These are phyloP conservation scores for Trichogramma dendrolimi DNA, from an alignment of 2,888 invertebrate species.

Conservation along the genomic window DNA sequence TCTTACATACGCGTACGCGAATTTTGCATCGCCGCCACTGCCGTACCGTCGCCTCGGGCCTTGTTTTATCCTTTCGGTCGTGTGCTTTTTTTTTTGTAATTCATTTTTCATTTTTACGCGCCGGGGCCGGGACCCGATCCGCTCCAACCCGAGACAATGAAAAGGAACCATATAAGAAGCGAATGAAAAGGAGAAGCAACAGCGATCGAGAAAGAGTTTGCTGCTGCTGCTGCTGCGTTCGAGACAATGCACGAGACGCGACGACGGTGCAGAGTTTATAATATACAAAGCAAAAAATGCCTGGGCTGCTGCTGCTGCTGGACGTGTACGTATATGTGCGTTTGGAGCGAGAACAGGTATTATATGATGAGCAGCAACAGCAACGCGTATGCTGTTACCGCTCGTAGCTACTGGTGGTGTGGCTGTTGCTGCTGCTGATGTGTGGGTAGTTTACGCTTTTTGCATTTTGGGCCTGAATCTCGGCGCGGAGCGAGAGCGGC, in stretches of 20 bases:
- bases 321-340: conserved; percentile 18
- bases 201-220: not conserved
- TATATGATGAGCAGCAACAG: conserved; percentile 11
- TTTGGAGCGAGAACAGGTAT: conserved; percentile 22
- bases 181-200: not conserved
- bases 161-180: conserved; percentile 27
- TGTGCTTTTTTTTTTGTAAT: not conserved
- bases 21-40: conserved; percentile 13
- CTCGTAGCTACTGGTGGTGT: not conserved
- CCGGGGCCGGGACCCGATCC: conserved; percentile 15
- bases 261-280: conserved; percentile 28
- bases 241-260: conserved; percentile 15
- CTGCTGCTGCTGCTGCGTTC: not conserved
- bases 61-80: conserved; percentile 8
- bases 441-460: conserved; percentile 32
- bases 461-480: conserved; percentile 38
- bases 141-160: conserved; percentile 19
- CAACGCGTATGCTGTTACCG: conserved; percentile 12
- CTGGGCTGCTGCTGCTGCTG: conserved; percentile 2
- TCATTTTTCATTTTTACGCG: not conserved
- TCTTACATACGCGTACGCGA: no score
- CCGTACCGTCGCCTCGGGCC: conserved; percentile 12
- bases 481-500: conserved; percentile 27
- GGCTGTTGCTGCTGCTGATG: conserved; percentile 21
- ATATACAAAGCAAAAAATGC: conserved; percentile 14